Conservation (phyloP, 37 sponge, comb jelly and placozoan species). For the Lycopodina hypogea region DNA sequence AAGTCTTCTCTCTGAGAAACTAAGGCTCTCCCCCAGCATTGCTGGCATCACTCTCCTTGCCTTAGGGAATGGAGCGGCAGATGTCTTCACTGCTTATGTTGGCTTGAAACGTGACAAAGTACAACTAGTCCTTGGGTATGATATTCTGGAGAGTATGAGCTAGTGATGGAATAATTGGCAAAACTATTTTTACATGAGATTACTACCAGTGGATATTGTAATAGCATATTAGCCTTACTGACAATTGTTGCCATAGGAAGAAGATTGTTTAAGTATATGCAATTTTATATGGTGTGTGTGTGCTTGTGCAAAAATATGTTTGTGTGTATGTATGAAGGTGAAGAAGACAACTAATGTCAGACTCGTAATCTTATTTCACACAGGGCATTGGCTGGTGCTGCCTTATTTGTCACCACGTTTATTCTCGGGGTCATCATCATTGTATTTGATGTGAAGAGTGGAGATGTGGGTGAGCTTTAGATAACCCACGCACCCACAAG, state of each 20-base stretch:
- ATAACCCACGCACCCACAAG: no score
- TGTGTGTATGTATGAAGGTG: not conserved
- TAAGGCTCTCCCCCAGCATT: conserved; percentile 69
- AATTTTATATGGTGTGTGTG: no score
- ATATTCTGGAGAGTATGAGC: no score
- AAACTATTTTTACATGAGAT: no score
- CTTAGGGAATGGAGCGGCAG: conserved; percentile 86
- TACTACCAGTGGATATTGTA: no score
- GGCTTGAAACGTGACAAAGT: conserved; percentile 58
- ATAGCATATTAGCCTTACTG: no score
- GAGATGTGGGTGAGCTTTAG: conserved; percentile 52
- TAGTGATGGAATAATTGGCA: no score
- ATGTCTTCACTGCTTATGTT: conserved; percentile 82
- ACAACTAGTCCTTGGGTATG: conserved; percentile 70
- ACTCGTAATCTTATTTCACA: not conserved
- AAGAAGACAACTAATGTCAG: no score
- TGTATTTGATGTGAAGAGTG: conserved; percentile 24
- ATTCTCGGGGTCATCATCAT: conserved; percentile 65
- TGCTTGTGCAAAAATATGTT: not conserved
- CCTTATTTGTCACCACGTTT: conserved; percentile 79
- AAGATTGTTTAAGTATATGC: no score
- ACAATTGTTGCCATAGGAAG: no score
- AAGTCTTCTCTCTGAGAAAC: conserved; percentile 69
- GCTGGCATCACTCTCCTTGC: conserved; percentile 87
- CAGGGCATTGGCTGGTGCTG: conserved; percentile 80